Percentiles rank a stretch among this genome's conserved stretches.
Conservation (phyloP, 2,797 vertebrate genomes). For the Cyprinodon diabolis region DNA sequence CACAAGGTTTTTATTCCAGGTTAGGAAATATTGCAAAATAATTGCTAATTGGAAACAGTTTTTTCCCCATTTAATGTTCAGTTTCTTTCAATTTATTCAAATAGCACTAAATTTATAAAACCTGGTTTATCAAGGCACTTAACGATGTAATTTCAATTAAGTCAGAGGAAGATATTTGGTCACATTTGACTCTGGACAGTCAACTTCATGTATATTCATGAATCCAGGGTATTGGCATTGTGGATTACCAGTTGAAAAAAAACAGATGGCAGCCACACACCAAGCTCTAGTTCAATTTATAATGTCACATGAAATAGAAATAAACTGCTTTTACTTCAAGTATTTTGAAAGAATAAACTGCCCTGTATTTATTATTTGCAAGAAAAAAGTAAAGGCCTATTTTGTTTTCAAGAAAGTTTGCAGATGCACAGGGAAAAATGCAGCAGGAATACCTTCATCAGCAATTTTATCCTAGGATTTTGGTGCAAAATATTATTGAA, state of each 20-base stretch:
- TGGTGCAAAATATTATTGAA: neutral
- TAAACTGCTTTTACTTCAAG: slow-evolving; percentile 36
- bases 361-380: neutral
- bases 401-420: neutral
- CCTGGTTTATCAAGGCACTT: no score
- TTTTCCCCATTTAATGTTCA: no score
- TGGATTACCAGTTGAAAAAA: slow-evolving; percentile 44
- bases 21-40: neutral
- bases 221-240: slow-evolving; percentile 50
- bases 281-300: slow-evolving; percentile 39
- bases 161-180: slow-evolving; percentile 3
- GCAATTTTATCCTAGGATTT: neutral
- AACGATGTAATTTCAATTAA: neutral
- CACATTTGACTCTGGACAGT: slow-evolving; percentile 20
- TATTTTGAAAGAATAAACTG: neutral
- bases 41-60: neutral
- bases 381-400: neutral
- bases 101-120: no score
- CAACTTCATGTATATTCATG: slow-evolving; percentile 57
- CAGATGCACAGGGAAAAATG: no score
- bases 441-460: no score
- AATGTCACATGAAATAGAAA: slow-evolving; percentile 34
- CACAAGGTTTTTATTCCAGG: neutral
- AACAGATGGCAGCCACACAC: slow-evolving; percentile 69
- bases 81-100: no score